Conservation (phyloP, 2,888 invertebrate species). For the Drosophila putrida region DNA sequence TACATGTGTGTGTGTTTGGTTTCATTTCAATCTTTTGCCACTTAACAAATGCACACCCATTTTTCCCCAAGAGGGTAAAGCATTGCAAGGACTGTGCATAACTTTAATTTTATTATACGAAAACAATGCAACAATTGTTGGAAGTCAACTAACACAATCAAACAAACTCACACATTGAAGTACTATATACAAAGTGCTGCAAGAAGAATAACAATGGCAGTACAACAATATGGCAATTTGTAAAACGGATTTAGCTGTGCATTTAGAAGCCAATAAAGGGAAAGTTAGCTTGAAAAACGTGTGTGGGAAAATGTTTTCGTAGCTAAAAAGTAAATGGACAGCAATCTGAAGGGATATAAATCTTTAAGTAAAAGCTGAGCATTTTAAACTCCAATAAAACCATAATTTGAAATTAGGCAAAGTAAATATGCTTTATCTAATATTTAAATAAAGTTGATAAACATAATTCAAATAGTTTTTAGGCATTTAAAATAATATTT, state of each 20-base stretch:
- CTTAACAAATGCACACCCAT: constrained; percentile 77
- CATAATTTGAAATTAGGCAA: neutral
- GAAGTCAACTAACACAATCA: constrained; percentile 47
- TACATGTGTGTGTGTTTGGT: constrained; percentile 45
- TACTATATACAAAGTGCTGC: constrained; percentile 34
- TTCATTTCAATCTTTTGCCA: constrained; percentile 80
- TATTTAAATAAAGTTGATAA: neutral
- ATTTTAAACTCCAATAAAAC: constrained; percentile 11
- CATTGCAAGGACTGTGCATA: constrained; percentile 63
- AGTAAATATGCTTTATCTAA: constrained; percentile 3
- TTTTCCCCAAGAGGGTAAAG: constrained; percentile 36
- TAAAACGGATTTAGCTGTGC: constrained; percentile 73
- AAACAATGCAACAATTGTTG: constrained; percentile 74
- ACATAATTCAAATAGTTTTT: constrained; percentile 6
- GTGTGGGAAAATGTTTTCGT: neutral
- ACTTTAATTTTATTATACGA: constrained; percentile 78
- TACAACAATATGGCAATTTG: constrained; percentile 69
- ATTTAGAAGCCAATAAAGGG: constrained; percentile 75
- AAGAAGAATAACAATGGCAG: constrained; percentile 47
- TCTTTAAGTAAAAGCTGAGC: constrained; percentile 5
- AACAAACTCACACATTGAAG: constrained; percentile 2
- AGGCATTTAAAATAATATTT: neutral
- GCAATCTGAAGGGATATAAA: constrained; percentile 18
- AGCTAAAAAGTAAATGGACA: constrained; percentile 21
- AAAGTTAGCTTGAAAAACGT: constrained; percentile 50